These are phyloP conservation scores for Myotis vivesi DNA, from an alignment of 2,797 vertebrate genomes.

Conservation along the genomic window DNA sequence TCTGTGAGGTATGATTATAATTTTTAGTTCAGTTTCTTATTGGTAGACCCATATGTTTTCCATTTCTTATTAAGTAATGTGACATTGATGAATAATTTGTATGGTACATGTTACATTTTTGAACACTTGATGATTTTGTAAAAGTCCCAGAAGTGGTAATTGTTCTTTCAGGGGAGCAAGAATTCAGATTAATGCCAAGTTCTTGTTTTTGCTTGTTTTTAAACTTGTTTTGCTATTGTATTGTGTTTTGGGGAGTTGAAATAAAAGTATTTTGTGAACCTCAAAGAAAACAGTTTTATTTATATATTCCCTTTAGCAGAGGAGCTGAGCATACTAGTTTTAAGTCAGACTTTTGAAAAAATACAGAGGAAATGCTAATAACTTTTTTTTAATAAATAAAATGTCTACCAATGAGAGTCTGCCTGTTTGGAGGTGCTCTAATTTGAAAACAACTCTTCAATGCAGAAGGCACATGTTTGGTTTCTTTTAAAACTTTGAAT, in stretches of 20 bases:
- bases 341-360: neutral
- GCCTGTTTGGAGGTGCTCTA: neutral
- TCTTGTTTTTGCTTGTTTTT: neutral
- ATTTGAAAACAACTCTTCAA: neutral
- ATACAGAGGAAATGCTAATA: neutral
- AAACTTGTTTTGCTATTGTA: neutral
- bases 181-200: neutral
- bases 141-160: neutral
- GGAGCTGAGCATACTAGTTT: neutral
- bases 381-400: neutral
- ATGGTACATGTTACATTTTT: neutral
- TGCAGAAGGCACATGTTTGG: neutral
- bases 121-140: neutral
- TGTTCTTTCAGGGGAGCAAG: neutral
- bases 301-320: neutral
- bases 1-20: neutral
- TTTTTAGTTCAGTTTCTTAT: neutral
- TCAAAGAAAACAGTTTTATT: conserved; percentile 35
- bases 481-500: neutral
- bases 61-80: neutral
- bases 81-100: conserved; percentile 3
- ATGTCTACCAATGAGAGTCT: neutral
- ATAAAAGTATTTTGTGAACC: neutral
- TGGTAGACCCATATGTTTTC: neutral
- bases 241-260: neutral